Base-by-base conservation (phyloP, 2,797 vertebrate species). In the Alcedo quadribrachys region DNA sequence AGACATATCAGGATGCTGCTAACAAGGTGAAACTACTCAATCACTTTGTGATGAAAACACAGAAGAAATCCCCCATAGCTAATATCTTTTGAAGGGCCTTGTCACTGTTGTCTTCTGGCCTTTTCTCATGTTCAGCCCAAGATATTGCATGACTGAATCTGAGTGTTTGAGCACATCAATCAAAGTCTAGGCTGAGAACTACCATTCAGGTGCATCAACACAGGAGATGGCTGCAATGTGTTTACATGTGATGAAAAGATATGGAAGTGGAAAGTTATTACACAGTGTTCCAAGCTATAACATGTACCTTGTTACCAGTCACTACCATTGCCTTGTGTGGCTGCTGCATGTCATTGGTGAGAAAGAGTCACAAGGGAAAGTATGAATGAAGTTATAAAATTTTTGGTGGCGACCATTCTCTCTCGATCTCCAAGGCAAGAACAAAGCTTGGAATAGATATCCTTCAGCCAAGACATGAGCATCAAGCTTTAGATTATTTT, bases 231-330 rank as follows among this genome's bases (percentile, higher is more conserved):
- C 50, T 8, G 10, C 9, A 48, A 5, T 24, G 10, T n/a, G 5
- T 42, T 86, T 14, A 57, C 1, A 1, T 33, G 42, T 15, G 28
- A 37, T 10, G 32, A 6, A 81, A 86, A 75, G 37, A 15, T 6
- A 24, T 0, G 0, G 11, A 11, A 40, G 16, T 51, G 11, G 27
- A 40, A 73, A 35, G 35, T 12, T 46, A 11, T 21, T 40, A 19
- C 18, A 7, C 0, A 0, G 20, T 9, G 20, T 25, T 45, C 20
- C 27, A 51, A 68, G 12, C 17, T 53, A 28, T 27, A 58, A 19
- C 15, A 17, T 37, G 12, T 15, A 42, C n/a, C 24, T 65, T 0
- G 0, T 27, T 61, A 4, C 4, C 2, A 61, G 8, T 51, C 57
- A 9, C 5, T 46, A 32, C 5, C 6, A 18, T 15, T 53, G 25